phyloP scores from a whole-genome alignment of 2,113 vertebrate genomes.

The Stictonetta naevosa region DNA sequence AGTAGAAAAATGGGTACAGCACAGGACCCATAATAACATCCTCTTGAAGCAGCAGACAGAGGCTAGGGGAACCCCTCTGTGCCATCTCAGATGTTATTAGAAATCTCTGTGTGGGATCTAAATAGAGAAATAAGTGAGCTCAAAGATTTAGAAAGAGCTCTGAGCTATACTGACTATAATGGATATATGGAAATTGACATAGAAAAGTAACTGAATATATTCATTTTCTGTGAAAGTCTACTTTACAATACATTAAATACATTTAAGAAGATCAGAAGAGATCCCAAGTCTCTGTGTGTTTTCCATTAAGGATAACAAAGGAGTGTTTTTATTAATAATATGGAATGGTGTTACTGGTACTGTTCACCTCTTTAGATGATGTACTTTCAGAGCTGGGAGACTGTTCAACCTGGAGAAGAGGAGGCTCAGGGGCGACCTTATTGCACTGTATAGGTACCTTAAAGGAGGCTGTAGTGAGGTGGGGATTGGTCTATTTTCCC shows the following conservation, averaged over 20 bases:
- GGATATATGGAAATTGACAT: not conserved
- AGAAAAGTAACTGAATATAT: not conserved
- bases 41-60: not conserved
- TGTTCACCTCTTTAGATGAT: not conserved
- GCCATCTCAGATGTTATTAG: not conserved
- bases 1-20: not conserved
- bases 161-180: not conserved
- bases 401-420: too few species aligned
- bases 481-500: too few species aligned
- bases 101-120: not conserved
- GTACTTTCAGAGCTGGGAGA: too few species aligned
- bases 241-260: not conserved
- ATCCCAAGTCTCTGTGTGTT: not conserved
- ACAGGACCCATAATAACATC: not conserved
- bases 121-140: not conserved
- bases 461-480: too few species aligned
- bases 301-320: not conserved
- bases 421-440: too few species aligned
- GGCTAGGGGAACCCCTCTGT: not conserved
- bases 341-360: rapidly evolving
- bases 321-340: not conserved
- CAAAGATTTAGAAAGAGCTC: not conserved
- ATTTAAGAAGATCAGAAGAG: not conserved
- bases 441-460: too few species aligned
- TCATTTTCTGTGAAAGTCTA: not conserved